Evolutionary conservation across 2,797 vertebrate genomes (phyloP).

Genomic region (Smutsia gigantea): DNA sequence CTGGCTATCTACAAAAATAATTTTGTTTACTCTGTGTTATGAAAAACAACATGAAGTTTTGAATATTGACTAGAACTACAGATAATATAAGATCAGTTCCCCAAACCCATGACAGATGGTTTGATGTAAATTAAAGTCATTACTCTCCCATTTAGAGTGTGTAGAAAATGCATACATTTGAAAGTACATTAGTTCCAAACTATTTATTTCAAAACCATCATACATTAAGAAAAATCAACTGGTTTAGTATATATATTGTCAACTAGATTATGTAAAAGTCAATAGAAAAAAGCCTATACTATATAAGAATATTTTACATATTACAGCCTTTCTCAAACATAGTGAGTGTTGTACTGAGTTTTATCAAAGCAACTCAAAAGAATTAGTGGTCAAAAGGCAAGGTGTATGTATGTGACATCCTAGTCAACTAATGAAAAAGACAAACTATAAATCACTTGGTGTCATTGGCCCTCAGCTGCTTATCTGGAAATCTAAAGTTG

Average conservation of each 20-base stretch:
- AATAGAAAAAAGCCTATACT: neutral
- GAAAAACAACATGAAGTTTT: constrained; percentile 55
- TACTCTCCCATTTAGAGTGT: constrained; percentile 35
- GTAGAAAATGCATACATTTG: constrained; percentile 37
- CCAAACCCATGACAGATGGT: constrained; percentile 50
- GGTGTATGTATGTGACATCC: neutral
- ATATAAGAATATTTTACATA: neutral
- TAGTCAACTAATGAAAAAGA: neutral
- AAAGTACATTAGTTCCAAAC: constrained; percentile 58
- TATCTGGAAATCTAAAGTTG: neutral
- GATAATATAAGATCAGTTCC: constrained; percentile 58
- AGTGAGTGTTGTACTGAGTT: neutral
- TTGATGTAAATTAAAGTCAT: constrained; percentile 66
- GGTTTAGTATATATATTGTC: neutral
- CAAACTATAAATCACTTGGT: neutral
- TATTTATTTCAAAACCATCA: constrained; percentile 52
- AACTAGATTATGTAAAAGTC: neutral
- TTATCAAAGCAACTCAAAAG: neutral
- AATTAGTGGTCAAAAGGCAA: neutral
- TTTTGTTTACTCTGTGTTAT: constrained; percentile 35
- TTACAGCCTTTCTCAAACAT: neutral
- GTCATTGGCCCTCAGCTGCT: neutral
- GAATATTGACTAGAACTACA: constrained; percentile 58
- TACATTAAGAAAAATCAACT: constrained; percentile 23
- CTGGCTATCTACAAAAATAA: constrained; percentile 59